Evolutionary conservation across 2,797 vertebrate species (phyloP), one percentile per base, ranked within the genome.

Genomic region (Rhyacichthys aspro): DNA sequence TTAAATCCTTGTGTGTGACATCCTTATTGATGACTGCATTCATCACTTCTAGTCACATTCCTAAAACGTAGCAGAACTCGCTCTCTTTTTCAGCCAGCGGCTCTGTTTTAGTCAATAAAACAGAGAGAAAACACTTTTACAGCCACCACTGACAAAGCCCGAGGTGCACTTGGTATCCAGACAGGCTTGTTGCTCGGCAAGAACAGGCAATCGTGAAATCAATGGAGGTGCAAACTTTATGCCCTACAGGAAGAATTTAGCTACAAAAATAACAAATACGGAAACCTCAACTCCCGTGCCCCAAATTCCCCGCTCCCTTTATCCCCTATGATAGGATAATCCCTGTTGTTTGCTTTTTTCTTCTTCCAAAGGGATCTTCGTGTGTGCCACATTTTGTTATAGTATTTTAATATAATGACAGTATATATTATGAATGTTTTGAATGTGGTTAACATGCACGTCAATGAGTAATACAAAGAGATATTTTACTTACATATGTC

Each of bases 341-440:
- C 82, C 81, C 79, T 78, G 46, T 68, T 85, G 77, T 87, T 81
- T 83, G 71, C 76, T 79, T 74, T 79, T 45, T 59, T 71, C 53
- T 43, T 44, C 54, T 46, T 75, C 72, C 67, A 53, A 11, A 43
- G 67, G 68, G 63, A 70, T 54, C 48, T 47, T 52, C 48, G 43
- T 68, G 32, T 59, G 28, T 28, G 48, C 64, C 55, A 59, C 58
- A 57, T 79, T 79, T 74, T 56, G 11, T 52, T 62, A 33, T 49
- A 12, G 44, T 60, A 62, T 74, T 46, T 64, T 3, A 46, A 16
- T 50, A 55, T 38, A 52, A 52, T 9, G 17, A 10, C 6, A 52
- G 49, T 38, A 6, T 9, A 37, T 38, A 17, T 37, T 9, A 37
- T 52, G 49, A 18, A 18, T 52, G 34, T 38, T 52, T 15, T 60